phyloP scores from a whole-genome alignment of 1,140 invertebrate genomes.

The Musca vetustissima region DNA sequence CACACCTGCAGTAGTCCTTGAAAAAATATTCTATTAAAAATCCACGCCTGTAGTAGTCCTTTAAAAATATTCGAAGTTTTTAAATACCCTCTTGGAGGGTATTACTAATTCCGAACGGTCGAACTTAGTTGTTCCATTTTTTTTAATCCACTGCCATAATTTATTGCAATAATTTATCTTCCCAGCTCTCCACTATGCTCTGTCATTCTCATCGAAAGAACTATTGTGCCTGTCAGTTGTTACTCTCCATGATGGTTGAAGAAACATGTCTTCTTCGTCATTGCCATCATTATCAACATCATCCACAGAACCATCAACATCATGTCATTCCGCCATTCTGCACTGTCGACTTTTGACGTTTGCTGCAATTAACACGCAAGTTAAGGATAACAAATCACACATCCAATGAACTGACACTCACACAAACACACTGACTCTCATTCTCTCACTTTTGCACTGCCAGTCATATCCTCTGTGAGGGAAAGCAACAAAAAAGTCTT shows the following conservation, averaged over 20 bases:
- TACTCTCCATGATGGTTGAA: neutral
- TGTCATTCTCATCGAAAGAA: no score
- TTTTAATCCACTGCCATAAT: no score
- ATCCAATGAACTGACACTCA: neutral
- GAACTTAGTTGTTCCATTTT: no score
- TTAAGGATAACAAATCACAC: constrained; percentile 24
- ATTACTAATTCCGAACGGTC: no score
- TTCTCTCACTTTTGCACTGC: no score
- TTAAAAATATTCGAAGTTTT: no score
- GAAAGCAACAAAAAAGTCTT: no score
- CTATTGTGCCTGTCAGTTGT: neutral
- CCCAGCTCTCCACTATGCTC: neutral
- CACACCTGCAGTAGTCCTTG: no score
- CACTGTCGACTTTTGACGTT: constrained; percentile 30
- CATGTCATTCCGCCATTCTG: constrained; percentile 23
- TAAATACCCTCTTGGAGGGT: no score
- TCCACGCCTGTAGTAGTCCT: no score
- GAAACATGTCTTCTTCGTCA: constrained; percentile 18
- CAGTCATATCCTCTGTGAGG: no score
- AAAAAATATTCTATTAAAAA: no score
- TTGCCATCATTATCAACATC: constrained; percentile 27
- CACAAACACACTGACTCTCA: neutral
- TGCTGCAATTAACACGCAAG: constrained; percentile 30
- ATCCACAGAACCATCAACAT: constrained; percentile 26
- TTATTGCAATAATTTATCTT: neutral